phyloP scores from a whole-genome alignment of 2,113 vertebrate genomes.

The Oenanthe oenanthe region DNA sequence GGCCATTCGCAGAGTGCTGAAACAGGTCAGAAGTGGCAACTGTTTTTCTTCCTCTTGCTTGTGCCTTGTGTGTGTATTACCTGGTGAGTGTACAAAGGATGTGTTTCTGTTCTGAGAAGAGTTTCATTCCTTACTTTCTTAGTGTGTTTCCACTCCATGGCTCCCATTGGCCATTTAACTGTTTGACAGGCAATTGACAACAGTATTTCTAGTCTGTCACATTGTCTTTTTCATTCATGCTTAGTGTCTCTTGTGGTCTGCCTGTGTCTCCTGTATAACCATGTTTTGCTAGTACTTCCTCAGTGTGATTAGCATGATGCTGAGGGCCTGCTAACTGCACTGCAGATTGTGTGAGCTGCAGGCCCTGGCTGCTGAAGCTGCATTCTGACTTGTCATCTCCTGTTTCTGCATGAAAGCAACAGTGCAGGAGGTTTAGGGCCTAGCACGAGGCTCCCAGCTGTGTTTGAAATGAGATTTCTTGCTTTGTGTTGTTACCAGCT shows the following conservation, averaged over 20 bases:
- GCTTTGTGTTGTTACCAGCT: slow-evolving; percentile 75
- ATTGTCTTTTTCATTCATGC: neutral
- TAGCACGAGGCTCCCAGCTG: neutral
- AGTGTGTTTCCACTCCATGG: neutral
- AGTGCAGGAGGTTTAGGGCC: neutral
- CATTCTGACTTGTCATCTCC: neutral
- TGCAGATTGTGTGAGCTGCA: neutral
- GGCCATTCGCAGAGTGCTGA: slow-evolving; percentile 84
- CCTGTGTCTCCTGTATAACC: neutral
- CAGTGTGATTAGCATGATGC: neutral
- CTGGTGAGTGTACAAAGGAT: neutral
- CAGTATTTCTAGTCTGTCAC: neutral
- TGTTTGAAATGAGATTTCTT: neutral
- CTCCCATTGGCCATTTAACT: neutral
- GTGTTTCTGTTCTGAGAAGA: neutral
- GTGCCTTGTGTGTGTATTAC: neutral
- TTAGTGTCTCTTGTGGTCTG: neutral
- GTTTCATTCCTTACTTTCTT: neutral
- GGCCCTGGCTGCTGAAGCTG: neutral
- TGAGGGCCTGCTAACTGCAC: neutral
- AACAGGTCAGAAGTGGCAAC: slow-evolving; percentile 79
- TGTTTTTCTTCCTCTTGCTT: neutral
- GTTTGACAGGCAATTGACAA: neutral
- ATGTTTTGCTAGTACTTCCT: neutral
- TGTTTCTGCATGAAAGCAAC: neutral